Evolutionary conservation across 2,888 invertebrate species (phyloP).

Genomic region (Diadegma fenestrale): DNA sequence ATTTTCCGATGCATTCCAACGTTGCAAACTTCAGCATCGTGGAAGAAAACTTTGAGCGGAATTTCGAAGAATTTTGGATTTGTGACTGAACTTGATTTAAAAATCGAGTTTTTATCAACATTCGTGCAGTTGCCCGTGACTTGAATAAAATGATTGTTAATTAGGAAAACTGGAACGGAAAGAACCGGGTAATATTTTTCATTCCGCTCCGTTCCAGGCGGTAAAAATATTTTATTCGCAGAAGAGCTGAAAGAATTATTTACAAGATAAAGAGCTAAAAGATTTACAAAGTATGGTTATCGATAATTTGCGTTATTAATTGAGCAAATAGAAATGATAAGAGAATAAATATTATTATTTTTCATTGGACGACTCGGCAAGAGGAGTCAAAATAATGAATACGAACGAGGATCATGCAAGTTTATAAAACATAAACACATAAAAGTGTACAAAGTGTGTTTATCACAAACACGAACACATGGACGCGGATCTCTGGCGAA

Average conservation of each 20-base stretch:
- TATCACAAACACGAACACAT: background rate
- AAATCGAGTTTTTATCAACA: no score
- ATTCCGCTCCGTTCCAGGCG: background rate
- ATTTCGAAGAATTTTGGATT: no score
- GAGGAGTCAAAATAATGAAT: no score
- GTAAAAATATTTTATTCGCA: background rate
- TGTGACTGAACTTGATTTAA: no score
- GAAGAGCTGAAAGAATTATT: background rate
- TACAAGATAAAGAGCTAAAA: background rate
- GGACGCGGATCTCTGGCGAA: background rate
- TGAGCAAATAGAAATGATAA: no score
- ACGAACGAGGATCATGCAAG: background rate
- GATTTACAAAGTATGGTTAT: background rate
- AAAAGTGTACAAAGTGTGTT: background rate
- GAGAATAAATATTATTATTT: no score
- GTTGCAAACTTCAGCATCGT: no score
- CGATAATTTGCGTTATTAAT: background rate
- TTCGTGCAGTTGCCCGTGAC: no score
- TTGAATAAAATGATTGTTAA: background rate
- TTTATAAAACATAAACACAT: constrained; percentile 5
- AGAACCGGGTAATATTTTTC: background rate
- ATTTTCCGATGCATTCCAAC: no score
- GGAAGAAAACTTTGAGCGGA: no score
- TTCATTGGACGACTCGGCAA: no score
- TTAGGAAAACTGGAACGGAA: background rate